These are phyloP conservation scores for Candidula unifasciata DNA, from an alignment of 2,888 invertebrate genomes.

Conservation along the genomic window DNA sequence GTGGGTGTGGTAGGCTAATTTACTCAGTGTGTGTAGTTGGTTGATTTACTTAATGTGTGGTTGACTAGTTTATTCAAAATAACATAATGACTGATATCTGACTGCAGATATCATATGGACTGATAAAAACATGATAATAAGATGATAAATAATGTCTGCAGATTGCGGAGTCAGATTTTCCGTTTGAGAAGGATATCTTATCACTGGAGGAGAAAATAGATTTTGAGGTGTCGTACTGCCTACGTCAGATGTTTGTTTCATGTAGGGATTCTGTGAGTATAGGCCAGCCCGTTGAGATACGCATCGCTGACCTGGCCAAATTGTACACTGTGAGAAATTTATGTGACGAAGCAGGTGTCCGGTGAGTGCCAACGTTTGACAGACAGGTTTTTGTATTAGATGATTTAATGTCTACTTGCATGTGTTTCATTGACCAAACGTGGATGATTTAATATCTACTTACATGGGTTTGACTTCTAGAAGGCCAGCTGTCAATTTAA, in stretches of 20 bases:
- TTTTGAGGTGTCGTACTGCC: conserved; percentile 21
- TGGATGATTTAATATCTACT: too few species aligned
- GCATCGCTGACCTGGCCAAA: background rate
- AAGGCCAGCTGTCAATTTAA: too few species aligned
- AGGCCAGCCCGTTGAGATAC: background rate
- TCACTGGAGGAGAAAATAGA: conserved; percentile 43
- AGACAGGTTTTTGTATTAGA: background rate
- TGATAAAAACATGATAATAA: too few species aligned
- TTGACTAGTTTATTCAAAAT: too few species aligned
- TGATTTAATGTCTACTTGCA: background rate
- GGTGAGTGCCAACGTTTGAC: conserved; percentile 2
- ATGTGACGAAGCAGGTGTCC: conserved; percentile 29
- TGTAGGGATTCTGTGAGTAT: background rate
- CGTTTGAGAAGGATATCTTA: background rate
- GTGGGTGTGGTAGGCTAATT: too few species aligned
- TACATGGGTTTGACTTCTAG: too few species aligned
- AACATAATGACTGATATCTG: too few species aligned
- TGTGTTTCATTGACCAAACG: background rate
- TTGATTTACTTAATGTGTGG: too few species aligned
- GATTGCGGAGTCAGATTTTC: conserved; percentile 46
- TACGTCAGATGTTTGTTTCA: conserved; percentile 6
- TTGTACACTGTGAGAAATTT: conserved; percentile 12
- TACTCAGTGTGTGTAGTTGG: too few species aligned
- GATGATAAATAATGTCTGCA: background rate
- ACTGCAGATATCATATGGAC: too few species aligned